phyloP scores from a whole-genome alignment of 1,140 invertebrate genomes.

The Solen grandis region DNA sequence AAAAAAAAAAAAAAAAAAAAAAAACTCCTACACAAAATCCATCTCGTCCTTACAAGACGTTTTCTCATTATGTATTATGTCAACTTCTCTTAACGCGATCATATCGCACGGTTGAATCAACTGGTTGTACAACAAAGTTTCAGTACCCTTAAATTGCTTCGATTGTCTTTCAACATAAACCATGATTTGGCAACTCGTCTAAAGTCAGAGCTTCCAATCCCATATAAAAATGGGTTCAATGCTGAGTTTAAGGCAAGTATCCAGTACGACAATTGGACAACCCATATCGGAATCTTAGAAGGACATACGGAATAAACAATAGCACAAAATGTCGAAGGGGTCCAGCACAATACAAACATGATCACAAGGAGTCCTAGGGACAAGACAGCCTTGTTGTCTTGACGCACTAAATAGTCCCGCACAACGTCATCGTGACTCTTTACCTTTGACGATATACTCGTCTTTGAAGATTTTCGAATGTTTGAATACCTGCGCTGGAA shows the following conservation, averaged over 20 bases:
- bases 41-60: too few relatives aligned
- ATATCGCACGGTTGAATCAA: constrained; percentile 22
- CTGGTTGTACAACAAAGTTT: constrained; percentile 34
- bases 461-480: background rate
- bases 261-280: constrained; percentile 63
- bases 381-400: constrained; percentile 72
- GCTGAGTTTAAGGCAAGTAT: constrained; percentile 68
- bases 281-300: constrained; percentile 56
- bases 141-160: background rate
- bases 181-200: constrained; percentile 65
- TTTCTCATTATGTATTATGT: background rate
- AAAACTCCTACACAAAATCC: too few relatives aligned
- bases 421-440: constrained; percentile 69
- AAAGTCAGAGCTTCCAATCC: constrained; percentile 73
- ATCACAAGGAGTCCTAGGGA: constrained; percentile 70
- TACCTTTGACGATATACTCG: constrained; percentile 48
- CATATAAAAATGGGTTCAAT: constrained; percentile 76
- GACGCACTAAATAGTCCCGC: constrained; percentile 66
- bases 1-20: too few relatives aligned
- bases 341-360: constrained; percentile 72
- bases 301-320: constrained; percentile 58
- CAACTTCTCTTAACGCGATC: constrained; percentile 20
- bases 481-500: constrained; percentile 31
- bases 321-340: constrained; percentile 65
- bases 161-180: constrained; percentile 7